Evolutionary conservation across 2,797 vertebrate genomes (phyloP).

Genomic region (Hirundo rustica): DNA sequence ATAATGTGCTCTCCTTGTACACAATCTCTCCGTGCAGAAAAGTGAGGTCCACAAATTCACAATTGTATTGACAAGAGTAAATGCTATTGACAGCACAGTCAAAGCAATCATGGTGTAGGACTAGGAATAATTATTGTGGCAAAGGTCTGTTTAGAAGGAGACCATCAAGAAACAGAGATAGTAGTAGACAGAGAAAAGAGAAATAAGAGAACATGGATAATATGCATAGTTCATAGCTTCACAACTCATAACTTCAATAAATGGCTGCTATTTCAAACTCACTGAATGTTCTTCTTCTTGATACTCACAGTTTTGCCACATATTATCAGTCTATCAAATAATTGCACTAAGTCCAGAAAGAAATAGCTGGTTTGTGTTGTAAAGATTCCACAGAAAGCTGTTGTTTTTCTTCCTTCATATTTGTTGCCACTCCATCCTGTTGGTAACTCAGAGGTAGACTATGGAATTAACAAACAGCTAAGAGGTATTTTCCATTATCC

Average conservation of each 20-base stretch:
- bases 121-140: conserved; percentile 37
- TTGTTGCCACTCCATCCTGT: accelerated
- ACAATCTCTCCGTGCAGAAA: background rate
- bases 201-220: background rate
- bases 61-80: background rate
- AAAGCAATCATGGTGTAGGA: background rate
- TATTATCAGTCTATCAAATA: background rate
- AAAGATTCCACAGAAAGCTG: background rate
- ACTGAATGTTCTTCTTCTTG: background rate
- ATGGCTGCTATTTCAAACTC: background rate
- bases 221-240: background rate
- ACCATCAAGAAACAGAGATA: conserved; percentile 70
- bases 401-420: background rate
- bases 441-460: background rate
- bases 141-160: conserved; percentile 58
- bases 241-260: background rate
- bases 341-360: background rate
- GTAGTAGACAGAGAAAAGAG: conserved; percentile 34
- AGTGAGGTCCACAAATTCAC: conserved; percentile 24
- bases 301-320: background rate
- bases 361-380: background rate
- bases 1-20: background rate
- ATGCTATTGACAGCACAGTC: background rate
- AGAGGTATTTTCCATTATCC: background rate
- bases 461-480: background rate